A percentile compares a stretch with the other conserved stretches of the same genome.
These are phyloP conservation scores for Galemys pyrenaicus DNA, from an alignment of 2,113 vertebrate genomes.

Conservation along the genomic window DNA sequence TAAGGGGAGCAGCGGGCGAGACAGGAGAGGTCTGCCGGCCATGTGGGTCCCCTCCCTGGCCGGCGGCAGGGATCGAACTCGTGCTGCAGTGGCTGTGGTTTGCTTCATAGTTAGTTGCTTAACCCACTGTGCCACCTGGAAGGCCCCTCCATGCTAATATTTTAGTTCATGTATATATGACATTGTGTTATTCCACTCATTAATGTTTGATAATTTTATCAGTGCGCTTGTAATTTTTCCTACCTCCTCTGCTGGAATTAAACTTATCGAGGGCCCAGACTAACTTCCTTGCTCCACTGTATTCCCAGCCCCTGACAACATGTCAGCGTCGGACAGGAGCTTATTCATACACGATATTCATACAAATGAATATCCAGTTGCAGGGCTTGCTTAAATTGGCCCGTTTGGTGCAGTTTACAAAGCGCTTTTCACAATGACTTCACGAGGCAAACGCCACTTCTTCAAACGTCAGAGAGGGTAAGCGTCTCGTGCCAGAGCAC, in stretches of 20 bases:
- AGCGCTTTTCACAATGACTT: neutral
- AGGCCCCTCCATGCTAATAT: no score
- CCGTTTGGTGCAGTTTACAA: neutral
- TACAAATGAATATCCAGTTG: conserved; percentile 79
- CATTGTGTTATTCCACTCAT: neutral
- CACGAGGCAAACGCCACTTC: conserved; percentile 79
- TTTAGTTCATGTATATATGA: neutral
- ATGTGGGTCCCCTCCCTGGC: no score
- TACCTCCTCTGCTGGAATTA: neutral
- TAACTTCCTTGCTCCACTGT: conserved; percentile 71
- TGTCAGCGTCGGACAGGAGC: no score
- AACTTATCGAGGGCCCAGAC: neutral
- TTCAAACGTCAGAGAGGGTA: neutral
- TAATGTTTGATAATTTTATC: neutral
- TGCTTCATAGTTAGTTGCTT: no score
- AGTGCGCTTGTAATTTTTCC: neutral
- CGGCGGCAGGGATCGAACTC: no score
- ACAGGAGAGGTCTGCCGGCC: no score
- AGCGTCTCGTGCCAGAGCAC: conserved; percentile 56
- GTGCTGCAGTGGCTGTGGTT: no score
- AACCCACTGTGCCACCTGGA: no score
- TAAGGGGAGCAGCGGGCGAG: no score
- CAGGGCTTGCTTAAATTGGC: conserved; percentile 28
- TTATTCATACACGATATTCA: no score
- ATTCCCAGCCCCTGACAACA: neutral